phyloP scores from a whole-genome alignment of 2,113 vertebrate genomes.

The Petromus typicus region DNA sequence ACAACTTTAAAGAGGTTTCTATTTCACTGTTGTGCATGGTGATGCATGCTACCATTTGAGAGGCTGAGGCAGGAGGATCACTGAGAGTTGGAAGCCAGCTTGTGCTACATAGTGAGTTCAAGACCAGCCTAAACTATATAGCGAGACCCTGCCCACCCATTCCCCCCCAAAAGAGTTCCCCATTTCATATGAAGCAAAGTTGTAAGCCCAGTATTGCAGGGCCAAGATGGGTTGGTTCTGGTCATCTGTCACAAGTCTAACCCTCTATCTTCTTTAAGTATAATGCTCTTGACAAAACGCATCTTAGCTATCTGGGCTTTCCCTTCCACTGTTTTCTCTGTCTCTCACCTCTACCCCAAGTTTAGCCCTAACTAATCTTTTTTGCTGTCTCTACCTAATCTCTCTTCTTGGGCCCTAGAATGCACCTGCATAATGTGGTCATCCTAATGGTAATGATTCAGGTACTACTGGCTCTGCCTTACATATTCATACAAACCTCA shows the following conservation, averaged over 20 bases:
- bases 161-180: background rate
- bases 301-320: background rate
- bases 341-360: background rate
- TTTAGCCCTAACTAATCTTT: background rate
- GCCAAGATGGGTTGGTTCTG: background rate
- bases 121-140: background rate
- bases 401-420: background rate
- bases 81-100: background rate
- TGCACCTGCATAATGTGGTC: background rate
- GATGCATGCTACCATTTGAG: background rate
- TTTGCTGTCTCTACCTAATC: background rate
- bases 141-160: background rate
- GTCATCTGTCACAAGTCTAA: background rate
- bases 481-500: background rate
- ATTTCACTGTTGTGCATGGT: background rate
- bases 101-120: background rate
- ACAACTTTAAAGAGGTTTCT: background rate
- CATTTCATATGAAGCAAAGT: background rate
- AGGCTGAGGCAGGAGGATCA: background rate
- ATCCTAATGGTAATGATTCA: background rate
- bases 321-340: background rate
- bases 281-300: background rate
- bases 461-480: background rate
- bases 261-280: background rate
- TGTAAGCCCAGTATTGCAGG: background rate